Evolutionary conservation across 2,113 vertebrate genomes (phyloP).

Genomic region (Opisthocomus hoazin): DNA sequence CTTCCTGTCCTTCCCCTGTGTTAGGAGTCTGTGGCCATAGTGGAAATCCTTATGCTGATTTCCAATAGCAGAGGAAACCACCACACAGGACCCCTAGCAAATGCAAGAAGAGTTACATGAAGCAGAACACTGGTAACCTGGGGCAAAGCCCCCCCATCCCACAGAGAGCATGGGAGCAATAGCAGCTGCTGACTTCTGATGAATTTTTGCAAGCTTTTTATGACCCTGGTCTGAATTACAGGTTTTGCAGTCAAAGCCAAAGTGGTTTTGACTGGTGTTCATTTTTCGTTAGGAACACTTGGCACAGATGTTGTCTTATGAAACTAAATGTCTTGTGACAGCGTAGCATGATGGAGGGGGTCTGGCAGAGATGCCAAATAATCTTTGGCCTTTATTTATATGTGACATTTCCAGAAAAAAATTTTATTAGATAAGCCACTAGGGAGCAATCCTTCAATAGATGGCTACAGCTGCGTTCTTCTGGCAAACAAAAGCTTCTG

Average conservation of each 20-base stretch:
- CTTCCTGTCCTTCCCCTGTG: accelerated
- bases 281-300: background rate
- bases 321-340: constrained; percentile 38
- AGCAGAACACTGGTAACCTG: background rate
- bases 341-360: background rate
- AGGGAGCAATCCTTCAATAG: constrained; percentile 17
- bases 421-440: constrained; percentile 29
- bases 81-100: background rate
- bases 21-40: background rate
- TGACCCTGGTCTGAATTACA: background rate
- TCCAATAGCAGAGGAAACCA: background rate
- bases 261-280: background rate
- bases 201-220: background rate
- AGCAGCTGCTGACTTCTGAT: background rate
- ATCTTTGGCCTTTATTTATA: constrained; percentile 48
- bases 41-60: background rate
- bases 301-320: background rate
- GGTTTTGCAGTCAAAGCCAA: background rate
- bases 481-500: background rate
- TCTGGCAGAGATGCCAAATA: background rate
- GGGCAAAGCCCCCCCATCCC: background rate
- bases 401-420: constrained; percentile 55
- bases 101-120: background rate
- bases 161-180: background rate
- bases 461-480: background rate